These are phyloP conservation scores for Latheticus oryzae DNA, from an alignment of 2,888 invertebrate genomes.

Conservation along the genomic window DNA sequence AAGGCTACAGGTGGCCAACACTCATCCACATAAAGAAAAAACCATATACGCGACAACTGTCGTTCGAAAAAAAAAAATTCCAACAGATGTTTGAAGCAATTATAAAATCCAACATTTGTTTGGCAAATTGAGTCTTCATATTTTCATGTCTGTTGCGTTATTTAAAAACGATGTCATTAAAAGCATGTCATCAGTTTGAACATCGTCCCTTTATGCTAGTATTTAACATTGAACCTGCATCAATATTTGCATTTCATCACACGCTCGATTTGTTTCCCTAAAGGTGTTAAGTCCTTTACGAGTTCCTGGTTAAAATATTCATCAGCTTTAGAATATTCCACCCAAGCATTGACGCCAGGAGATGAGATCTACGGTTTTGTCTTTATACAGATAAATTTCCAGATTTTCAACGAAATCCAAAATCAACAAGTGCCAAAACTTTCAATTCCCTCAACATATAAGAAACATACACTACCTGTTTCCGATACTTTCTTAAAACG, in stretches of 20 bases:
- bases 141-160: too few species aligned
- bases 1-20: conserved; percentile 16
- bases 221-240: conserved; percentile 48
- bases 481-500: conserved; percentile 1
- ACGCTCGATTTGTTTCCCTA: conserved; percentile 57
- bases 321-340: conserved; percentile 49
- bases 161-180: too few species aligned
- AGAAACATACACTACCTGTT: too few species aligned
- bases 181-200: too few species aligned
- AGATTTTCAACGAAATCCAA: conserved; percentile 9
- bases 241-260: conserved; percentile 60
- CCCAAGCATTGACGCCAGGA: conserved; percentile 32
- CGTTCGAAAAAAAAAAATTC: too few species aligned
- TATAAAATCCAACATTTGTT: too few species aligned
- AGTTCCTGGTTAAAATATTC: conserved; percentile 53
- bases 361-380: conserved; percentile 21
- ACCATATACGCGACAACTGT: too few species aligned
- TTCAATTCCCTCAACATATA: too few species aligned
- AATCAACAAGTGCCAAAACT: conserved; percentile 1
- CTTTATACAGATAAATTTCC: conserved; percentile 36
- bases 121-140: too few species aligned
- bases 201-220: too few species aligned
- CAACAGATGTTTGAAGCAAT: too few species aligned
- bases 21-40: conserved; percentile 14
- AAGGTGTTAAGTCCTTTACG: conserved; percentile 55